Evolutionary conservation across 2,888 invertebrate species (phyloP), one percentile per base, ranked within the genome.

Genomic region (Malthinus flaveolus): DNA sequence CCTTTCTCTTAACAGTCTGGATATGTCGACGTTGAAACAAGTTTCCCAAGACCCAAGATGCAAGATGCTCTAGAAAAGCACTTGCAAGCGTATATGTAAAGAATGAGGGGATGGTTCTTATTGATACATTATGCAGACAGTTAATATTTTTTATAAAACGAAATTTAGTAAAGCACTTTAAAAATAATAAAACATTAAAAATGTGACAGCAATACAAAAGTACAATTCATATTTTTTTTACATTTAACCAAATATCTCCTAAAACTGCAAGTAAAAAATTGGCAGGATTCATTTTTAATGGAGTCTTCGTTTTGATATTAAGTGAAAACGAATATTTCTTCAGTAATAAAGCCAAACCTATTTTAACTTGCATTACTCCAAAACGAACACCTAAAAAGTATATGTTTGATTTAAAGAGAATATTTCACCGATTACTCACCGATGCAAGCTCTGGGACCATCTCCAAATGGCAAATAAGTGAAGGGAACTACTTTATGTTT

Each of bases 391-490:
- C 39, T 15, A 46, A n/a, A 13, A 32, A 31, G 13, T 39, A 39
- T 32, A 7, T 1, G 8, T 4, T 4, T 13, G 15, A 8, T 12
- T 5, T 9, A 12, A 7, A 7, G 7, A 32, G 11, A 5, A 11
- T 33, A 9, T 3, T 23, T 9, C 11, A 4, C 12, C 3, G 0
- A 1, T 2, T 0, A 4, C 13, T 33, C 33, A 32, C 32, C 32
- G 10, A 32, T 47, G 4, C 32, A 47, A 23, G 11, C 10, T 1
- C 47, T 47, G 0, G 32, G 32, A 0, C 32, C 32, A 1, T 32
- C 47, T 11, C 32, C 32, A 47, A 47, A 47, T 33, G 47, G 47
- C 12, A 47, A 32, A 12, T 47, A 47, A 4, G 34, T 33, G 9
- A 12, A 47, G 7, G 47, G 33, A 3, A 32, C 12, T 11, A 47